Conservation (phyloP, 2,797 vertebrate species). For the Sebastes itinus region DNA sequence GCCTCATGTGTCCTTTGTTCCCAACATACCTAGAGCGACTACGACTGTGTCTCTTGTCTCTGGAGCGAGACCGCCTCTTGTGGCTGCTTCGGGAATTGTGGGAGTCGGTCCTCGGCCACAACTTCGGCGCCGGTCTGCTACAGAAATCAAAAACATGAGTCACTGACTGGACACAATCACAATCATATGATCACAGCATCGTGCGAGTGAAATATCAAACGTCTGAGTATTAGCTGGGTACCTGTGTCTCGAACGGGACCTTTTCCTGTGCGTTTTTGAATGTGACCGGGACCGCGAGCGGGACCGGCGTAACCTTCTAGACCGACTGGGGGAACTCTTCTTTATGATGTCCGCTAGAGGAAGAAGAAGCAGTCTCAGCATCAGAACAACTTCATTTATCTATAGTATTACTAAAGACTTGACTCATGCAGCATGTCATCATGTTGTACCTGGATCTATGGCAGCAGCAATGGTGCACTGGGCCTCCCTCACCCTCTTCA, state of each 20-base stretch:
- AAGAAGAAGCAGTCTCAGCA: neutral
- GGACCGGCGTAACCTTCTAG: conserved; percentile 74
- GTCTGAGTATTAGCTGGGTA: conserved; percentile 31
- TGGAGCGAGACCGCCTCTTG: conserved; percentile 88
- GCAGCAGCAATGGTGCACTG: conserved; percentile 96
- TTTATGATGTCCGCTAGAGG: conserved; percentile 55
- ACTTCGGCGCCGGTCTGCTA: conserved; percentile 84
- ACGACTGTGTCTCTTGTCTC: conserved; percentile 84
- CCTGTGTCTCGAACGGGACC: conserved; percentile 93
- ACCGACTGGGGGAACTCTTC: conserved; percentile 77
- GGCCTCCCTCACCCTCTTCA: conserved; percentile 97
- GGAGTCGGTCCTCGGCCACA: conserved; percentile 81
- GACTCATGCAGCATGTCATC: neutral
- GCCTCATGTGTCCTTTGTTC: no score
- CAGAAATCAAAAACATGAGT: conserved; percentile 38
- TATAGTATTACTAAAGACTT: neutral
- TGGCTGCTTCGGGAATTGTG: conserved; percentile 84
- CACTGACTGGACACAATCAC: neutral
- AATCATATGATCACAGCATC: neutral
- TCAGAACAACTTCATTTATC: neutral
- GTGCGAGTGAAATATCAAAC: neutral
- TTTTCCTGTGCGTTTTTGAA: conserved; percentile 87
- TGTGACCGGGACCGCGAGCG: conserved; percentile 86
- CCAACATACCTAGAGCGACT: conserved; percentile 88
- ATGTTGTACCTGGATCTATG: conserved; percentile 90